Conservation (phyloP, 2,888 invertebrate species). For the Conus canariensis region DNA sequence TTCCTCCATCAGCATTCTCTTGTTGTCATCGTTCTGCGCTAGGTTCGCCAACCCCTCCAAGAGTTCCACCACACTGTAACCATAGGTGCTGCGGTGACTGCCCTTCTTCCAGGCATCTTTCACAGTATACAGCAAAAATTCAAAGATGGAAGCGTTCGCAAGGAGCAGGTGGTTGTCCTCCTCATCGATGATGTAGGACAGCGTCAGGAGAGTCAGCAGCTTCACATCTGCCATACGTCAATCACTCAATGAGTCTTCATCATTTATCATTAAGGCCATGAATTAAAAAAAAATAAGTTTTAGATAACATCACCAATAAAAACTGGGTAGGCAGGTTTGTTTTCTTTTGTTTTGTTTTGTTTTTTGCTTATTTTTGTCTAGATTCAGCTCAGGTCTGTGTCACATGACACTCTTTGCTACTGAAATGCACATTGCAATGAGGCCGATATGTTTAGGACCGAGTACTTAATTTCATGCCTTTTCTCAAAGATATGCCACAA, state of each 20-base stretch:
- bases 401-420: too few relatives aligned
- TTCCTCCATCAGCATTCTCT: conserved; percentile 60
- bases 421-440: too few relatives aligned
- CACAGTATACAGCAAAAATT: conserved; percentile 59
- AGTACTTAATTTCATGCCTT: too few relatives aligned
- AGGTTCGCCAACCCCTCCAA: conserved; percentile 62
- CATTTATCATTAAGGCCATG: background rate
- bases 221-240: conserved; percentile 55
- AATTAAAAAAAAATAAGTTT: background rate
- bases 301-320: background rate
- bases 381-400: background rate
- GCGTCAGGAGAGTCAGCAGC: conserved; percentile 61
- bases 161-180: conserved; percentile 59
- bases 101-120: conserved; percentile 47
- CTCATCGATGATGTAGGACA: conserved; percentile 67
- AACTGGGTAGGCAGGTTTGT: background rate
- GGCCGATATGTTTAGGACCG: too few relatives aligned
- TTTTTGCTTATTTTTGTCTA: too few relatives aligned
- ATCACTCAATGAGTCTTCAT: too few relatives aligned
- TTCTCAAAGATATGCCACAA: too few relatives aligned
- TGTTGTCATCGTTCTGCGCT: conserved; percentile 66
- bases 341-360: background rate
- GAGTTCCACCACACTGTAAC: conserved; percentile 57
- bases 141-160: conserved; percentile 59
- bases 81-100: background rate